Evolutionary conservation across 2,113 vertebrate genomes (phyloP).

Genomic region (Ochotona princeps): DNA sequence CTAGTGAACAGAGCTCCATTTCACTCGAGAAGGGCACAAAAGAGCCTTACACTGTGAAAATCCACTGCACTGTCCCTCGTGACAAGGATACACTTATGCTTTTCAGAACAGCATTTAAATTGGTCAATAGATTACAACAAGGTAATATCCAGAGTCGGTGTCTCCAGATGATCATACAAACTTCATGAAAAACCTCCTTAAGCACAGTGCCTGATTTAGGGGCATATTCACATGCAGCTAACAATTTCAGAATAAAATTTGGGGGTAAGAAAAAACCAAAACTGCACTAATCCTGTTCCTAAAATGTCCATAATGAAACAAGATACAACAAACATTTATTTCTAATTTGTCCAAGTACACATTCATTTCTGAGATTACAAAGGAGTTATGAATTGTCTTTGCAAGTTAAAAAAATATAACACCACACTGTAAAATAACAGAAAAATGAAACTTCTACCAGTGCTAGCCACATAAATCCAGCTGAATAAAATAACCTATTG

Average conservation of each 20-base stretch:
- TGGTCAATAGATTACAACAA: conserved; percentile 76
- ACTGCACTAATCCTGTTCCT: background rate
- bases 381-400: background rate
- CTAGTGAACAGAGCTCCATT: conserved; percentile 71
- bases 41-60: conserved; percentile 79
- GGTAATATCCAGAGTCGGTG: background rate
- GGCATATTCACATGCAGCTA: background rate
- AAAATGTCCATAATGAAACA: background rate
- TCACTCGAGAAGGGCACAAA: conserved; percentile 81
- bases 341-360: background rate
- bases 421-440: background rate
- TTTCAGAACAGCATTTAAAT: conserved; percentile 78
- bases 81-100: conserved; percentile 6
- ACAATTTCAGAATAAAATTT: background rate
- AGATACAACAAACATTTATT: background rate
- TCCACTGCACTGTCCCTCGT: conserved; percentile 74
- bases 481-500: background rate
- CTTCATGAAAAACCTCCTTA: background rate
- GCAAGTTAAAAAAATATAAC: background rate
- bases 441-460: background rate
- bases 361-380: background rate
- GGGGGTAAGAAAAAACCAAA: background rate
- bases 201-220: background rate
- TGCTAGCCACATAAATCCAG: background rate
- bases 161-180: background rate